phyloP scores from a whole-genome alignment of 2,113 vertebrate genomes.

The Tachycineta bicolor region DNA sequence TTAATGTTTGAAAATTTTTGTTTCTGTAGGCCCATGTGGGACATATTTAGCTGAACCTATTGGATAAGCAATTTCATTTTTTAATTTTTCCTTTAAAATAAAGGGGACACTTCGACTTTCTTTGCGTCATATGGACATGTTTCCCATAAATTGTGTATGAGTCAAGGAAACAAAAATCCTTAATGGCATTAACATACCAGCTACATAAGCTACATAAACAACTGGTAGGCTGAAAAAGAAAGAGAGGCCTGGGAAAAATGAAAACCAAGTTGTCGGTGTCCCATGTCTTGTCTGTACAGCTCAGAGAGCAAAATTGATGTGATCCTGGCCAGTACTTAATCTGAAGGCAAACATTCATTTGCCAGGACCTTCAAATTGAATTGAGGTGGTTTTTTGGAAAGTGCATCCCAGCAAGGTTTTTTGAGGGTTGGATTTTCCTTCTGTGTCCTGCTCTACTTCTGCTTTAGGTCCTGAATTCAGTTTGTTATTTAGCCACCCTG shows the following conservation, averaged over 20 bases:
- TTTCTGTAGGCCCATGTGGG: background rate
- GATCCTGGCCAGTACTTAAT: background rate
- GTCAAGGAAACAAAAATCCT: background rate
- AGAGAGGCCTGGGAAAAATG: background rate
- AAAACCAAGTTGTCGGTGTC: background rate
- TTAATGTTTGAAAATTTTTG: background rate
- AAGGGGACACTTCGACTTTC: background rate
- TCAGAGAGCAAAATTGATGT: background rate
- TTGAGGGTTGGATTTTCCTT: background rate
- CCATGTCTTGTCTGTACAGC: background rate
- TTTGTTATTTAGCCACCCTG: background rate
- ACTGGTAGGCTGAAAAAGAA: background rate
- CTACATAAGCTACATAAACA: conserved; percentile 16
- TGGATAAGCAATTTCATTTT: background rate
- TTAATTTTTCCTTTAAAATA: background rate
- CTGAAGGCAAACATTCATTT: background rate
- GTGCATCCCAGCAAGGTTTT: background rate
- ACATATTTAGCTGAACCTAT: background rate
- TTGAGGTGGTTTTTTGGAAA: background rate
- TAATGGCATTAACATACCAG: background rate
- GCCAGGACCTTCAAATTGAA: background rate
- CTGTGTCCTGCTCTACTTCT: background rate
- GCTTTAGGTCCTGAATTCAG: background rate
- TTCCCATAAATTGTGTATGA: background rate
- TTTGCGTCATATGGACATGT: background rate